A percentile compares a stretch with the other conserved stretches of the same genome.
These are phyloP conservation scores for Malurus leucopterus DNA, from an alignment of 2,797 vertebrate genomes.

Conservation along the genomic window DNA sequence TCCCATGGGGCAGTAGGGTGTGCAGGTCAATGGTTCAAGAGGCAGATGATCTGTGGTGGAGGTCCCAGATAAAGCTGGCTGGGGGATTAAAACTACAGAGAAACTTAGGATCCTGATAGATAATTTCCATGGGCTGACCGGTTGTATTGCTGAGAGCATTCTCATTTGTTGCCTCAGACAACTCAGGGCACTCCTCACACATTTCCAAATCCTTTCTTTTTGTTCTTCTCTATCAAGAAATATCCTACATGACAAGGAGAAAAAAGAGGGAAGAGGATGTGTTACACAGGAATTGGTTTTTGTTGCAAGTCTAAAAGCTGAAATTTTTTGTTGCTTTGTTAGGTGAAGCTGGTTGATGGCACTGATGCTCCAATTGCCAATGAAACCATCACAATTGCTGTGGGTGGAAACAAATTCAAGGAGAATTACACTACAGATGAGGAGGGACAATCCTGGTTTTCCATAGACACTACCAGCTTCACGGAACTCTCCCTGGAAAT, in stretches of 20 bases:
- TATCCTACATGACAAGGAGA: not conserved
- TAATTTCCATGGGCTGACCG: not conserved
- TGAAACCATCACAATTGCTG: constrained; percentile 30
- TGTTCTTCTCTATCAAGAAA: not conserved
- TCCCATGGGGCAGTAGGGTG: not conserved
- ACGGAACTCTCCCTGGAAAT: constrained; percentile 30
- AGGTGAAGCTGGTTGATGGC: constrained; percentile 67
- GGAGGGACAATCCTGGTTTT: constrained; percentile 58
- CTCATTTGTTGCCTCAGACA: not conserved
- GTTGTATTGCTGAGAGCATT: not conserved
- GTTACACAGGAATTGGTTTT: not conserved
- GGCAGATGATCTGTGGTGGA: not conserved
- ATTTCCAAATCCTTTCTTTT: not conserved
- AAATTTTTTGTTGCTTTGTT: not conserved
- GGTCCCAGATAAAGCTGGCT: not conserved
- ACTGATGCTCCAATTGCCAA: constrained; percentile 53
- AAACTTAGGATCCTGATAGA: not conserved
- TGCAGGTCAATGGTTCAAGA: not conserved
- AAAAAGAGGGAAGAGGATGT: not conserved
- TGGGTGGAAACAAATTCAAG: not conserved
- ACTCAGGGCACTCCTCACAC: not conserved
- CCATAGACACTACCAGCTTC: constrained; percentile 50
- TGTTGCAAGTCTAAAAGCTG: not conserved
- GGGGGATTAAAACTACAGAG: not conserved
- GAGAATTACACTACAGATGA: constrained; percentile 61